These are phyloP conservation scores for Notolabrus celidotus DNA, from an alignment of 2,797 vertebrate species.

Conservation along the genomic window DNA sequence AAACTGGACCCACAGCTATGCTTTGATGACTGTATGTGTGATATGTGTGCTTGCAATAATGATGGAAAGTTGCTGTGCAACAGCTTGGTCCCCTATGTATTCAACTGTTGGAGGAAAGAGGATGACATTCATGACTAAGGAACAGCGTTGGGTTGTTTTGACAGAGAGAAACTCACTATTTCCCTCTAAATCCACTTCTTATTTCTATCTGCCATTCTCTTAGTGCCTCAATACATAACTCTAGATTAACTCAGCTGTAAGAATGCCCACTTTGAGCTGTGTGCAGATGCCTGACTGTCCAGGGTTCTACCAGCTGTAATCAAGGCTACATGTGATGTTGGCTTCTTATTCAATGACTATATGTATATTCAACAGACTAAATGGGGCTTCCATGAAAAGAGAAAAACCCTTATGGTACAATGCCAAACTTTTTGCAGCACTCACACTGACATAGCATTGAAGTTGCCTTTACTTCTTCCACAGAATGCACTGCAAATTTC, in stretches of 20 bases:
- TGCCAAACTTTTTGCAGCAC: background rate
- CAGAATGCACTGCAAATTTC: slow-evolving; percentile 10
- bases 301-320: slow-evolving; percentile 75
- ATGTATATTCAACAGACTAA: slow-evolving; percentile 79
- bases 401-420: slow-evolving; percentile 84
- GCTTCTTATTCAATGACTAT: slow-evolving; percentile 84
- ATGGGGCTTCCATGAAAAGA: slow-evolving; percentile 87
- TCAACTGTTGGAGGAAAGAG: slow-evolving; percentile 69
- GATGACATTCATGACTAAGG: slow-evolving; percentile 80
- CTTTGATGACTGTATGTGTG: slow-evolving; percentile 82
- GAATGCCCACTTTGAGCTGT: slow-evolving; percentile 85
- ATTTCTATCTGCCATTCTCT: background rate
- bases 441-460: slow-evolving; percentile 13
- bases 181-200: background rate
- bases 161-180: background rate
- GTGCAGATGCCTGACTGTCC: no score
- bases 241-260: slow-evolving; percentile 81
- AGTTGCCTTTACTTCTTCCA: slow-evolving; percentile 8
- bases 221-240: background rate
- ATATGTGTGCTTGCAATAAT: slow-evolving; percentile 72
- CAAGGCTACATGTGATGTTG: no score
- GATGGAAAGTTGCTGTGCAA: slow-evolving; percentile 78
- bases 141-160: slow-evolving; percentile 80
- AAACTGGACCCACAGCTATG: slow-evolving; percentile 72
- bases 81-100: slow-evolving; percentile 78